Conservation (phyloP, 2,888 invertebrate species). For the Watsonalla cultraria region DNA sequence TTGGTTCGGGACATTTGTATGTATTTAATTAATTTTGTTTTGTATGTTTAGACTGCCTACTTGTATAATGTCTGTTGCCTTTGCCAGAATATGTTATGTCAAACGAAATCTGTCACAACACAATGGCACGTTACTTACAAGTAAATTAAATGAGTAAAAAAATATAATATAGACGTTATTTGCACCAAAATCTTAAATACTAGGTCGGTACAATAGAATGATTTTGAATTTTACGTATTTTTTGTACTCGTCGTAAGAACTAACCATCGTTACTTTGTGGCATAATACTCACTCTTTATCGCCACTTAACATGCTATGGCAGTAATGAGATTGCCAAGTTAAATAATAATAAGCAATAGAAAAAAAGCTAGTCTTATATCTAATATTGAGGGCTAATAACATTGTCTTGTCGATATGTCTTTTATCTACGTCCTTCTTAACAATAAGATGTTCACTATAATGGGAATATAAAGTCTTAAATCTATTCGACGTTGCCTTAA, state of each 20-base stretch:
- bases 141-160: slow-evolving; percentile 6
- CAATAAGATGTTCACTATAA: neutral
- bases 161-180: slow-evolving; percentile 4
- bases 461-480: neutral
- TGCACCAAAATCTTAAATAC: slow-evolving; percentile 5
- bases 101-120: slow-evolving; percentile 4
- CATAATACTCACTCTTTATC: neutral
- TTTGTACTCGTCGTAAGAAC: neutral
- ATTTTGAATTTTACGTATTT: neutral
- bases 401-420: slow-evolving; percentile 3
- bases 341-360: neutral
- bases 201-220: slow-evolving; percentile 1
- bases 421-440: neutral
- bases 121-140: slow-evolving; percentile 7
- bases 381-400: neutral
- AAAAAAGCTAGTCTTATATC: neutral
- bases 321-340: neutral
- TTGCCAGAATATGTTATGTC: neutral
- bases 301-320: neutral
- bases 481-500: neutral
- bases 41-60: too few species aligned
- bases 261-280: neutral
- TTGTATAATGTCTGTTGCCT: neutral
- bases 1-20: too few species aligned
- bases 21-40: too few species aligned